These are phyloP conservation scores for Cephus rjabovi DNA, from an alignment of 2,888 invertebrate genomes.

Conservation along the genomic window DNA sequence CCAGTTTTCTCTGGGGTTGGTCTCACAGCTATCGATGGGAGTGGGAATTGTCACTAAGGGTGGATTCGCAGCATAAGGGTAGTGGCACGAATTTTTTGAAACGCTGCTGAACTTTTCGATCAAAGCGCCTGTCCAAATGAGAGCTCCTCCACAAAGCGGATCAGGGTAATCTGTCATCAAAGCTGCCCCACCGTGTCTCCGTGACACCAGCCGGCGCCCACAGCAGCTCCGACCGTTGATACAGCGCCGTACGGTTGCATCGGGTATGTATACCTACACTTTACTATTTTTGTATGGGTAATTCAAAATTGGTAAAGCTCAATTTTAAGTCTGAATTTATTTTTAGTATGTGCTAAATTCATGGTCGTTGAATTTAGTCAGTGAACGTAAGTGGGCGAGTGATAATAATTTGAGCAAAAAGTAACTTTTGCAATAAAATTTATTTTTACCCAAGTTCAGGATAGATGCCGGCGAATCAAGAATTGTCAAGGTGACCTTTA, in stretches of 20 bases:
- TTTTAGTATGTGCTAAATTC: not conserved
- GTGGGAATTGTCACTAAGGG: not conserved
- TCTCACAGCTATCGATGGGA: not conserved
- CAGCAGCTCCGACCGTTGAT: slow-evolving; percentile 50
- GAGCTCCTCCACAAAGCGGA: slow-evolving; percentile 63
- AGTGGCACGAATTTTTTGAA: slow-evolving; percentile 39
- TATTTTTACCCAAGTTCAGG: not conserved
- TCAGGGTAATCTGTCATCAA: slow-evolving; percentile 66
- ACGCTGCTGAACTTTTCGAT: slow-evolving; percentile 59
- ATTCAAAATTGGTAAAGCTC: not conserved
- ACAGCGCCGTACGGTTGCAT: slow-evolving; percentile 44
- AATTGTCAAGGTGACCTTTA: not conserved
- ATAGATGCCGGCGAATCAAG: not conserved
- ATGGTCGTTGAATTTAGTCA: not conserved
- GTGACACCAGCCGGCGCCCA: slow-evolving; percentile 59
- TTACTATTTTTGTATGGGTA: not conserved
- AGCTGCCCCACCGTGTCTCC: slow-evolving; percentile 53
- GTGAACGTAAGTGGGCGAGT: not conserved
- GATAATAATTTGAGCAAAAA: not conserved
- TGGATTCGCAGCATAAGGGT: slow-evolving; percentile 12
- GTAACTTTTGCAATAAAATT: not conserved
- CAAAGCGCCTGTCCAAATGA: slow-evolving; percentile 65
- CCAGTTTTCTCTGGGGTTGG: not conserved
- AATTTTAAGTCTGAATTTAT: not conserved
- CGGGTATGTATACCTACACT: slow-evolving; percentile 17